phyloP scores from a whole-genome alignment of 37 sponge, comb jelly and placozoan species.

The Hexactinellida sp. region DNA sequence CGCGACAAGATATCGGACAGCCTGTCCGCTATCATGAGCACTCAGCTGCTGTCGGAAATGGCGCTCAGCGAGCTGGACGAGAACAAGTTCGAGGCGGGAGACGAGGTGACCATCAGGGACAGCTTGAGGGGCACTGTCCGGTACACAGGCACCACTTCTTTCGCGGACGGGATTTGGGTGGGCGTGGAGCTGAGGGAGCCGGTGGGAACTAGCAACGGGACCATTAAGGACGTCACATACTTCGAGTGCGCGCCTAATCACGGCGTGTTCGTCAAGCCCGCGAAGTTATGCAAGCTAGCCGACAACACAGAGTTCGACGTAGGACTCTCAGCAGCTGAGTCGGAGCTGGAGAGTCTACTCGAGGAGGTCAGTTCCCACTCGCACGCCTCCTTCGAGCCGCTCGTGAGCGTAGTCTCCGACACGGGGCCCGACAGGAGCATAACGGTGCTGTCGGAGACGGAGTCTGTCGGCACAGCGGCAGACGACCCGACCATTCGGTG shows the following conservation, averaged over 20 bases:
- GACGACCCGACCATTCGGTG: not conserved
- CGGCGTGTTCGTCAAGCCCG: not conserved
- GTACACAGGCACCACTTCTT: not conserved
- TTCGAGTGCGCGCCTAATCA: not conserved
- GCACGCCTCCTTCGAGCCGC: not conserved
- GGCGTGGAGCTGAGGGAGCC: conserved; percentile 5
- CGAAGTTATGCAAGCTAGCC: not conserved
- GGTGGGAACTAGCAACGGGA: not conserved
- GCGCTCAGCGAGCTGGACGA: not conserved
- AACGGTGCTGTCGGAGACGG: not conserved
- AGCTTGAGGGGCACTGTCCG: not conserved
- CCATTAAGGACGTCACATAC: not conserved
- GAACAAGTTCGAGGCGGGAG: not conserved
- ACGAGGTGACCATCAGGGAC: not conserved
- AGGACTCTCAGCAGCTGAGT: not conserved
- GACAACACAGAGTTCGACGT: not conserved
- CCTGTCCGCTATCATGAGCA: not conserved
- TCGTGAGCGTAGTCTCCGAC: not conserved
- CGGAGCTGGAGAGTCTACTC: not conserved
- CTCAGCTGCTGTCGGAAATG: not conserved
- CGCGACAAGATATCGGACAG: not conserved
- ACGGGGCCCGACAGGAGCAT: not conserved
- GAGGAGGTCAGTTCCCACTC: not conserved
- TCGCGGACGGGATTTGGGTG: not conserved
- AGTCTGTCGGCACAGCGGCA: not conserved